Evolutionary conservation across 2,797 vertebrate genomes (phyloP).

Genomic region (Pangasius sanitwongsei): DNA sequence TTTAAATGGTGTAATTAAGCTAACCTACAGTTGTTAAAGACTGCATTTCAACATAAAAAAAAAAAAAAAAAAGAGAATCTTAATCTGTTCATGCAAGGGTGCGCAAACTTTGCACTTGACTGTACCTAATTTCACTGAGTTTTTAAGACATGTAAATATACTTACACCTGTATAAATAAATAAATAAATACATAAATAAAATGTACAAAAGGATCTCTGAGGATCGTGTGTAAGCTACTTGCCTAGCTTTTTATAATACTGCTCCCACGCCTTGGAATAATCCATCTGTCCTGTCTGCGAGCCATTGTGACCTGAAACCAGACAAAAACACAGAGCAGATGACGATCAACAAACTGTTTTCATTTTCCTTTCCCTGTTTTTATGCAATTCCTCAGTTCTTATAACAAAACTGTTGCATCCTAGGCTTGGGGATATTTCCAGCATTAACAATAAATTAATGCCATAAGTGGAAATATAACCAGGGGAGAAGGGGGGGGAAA

Average conservation of each 20-base stretch:
- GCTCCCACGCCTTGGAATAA: slow-evolving; percentile 70
- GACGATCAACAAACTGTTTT: slow-evolving; percentile 29
- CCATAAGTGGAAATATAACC: slow-evolving; percentile 25
- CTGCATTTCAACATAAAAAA: not conserved
- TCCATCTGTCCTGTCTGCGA: slow-evolving; percentile 78
- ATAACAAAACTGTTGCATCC: not conserved
- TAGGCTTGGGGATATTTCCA: slow-evolving; percentile 17
- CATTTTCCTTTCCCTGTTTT: not conserved
- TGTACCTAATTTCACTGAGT: not conserved
- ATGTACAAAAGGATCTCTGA: not conserved
- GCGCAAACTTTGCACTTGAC: not conserved
- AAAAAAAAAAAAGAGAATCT: not conserved
- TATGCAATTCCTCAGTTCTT: slow-evolving; percentile 10
- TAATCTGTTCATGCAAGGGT: not conserved
- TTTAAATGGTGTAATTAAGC: not conserved
- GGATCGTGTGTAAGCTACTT: slow-evolving; percentile 56
- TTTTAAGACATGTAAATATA: not conserved
- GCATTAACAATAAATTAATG: slow-evolving; percentile 30
- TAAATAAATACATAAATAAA: not conserved
- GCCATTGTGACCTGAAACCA: slow-evolving; percentile 77
- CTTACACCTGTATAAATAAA: not conserved
- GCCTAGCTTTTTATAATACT: slow-evolving; percentile 75
- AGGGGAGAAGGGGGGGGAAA: not conserved
- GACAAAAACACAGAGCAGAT: slow-evolving; percentile 58
- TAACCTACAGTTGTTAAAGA: not conserved